A percentile compares a stretch with the other conserved stretches of the same genome.
Evolutionary conservation across 2,113 vertebrate genomes (phyloP).

Genomic region (Gorsachius goisagi): DNA sequence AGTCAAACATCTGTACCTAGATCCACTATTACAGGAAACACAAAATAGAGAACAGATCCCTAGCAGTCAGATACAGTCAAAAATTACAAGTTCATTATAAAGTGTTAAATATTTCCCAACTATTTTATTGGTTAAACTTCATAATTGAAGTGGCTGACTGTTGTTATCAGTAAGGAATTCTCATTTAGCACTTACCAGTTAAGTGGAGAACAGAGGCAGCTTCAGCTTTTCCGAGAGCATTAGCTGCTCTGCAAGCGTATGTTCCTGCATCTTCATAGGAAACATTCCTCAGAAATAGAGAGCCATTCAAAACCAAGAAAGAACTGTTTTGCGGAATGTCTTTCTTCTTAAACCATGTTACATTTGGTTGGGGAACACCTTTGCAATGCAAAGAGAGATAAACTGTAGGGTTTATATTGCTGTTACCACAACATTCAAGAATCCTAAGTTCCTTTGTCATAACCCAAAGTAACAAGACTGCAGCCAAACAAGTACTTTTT

Average conservation of each 20-base stretch:
- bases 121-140: background rate
- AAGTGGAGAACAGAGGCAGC: slow-evolving; percentile 74
- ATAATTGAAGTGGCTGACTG: background rate
- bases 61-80: background rate
- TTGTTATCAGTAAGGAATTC: background rate
- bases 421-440: background rate
- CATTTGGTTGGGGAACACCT: slow-evolving; percentile 82
- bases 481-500: background rate
- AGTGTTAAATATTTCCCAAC: background rate
- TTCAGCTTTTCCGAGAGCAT: slow-evolving; percentile 76
- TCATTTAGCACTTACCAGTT: slow-evolving; percentile 66
- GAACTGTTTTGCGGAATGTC: slow-evolving; percentile 35
- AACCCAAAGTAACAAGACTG: background rate
- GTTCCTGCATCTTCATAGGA: slow-evolving; percentile 75
- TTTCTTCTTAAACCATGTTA: slow-evolving; percentile 80
- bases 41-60: background rate
- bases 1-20: background rate
- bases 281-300: slow-evolving; percentile 81
- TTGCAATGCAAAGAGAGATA: background rate
- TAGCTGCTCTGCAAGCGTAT: slow-evolving; percentile 83
- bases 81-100: background rate
- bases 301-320: slow-evolving; percentile 73
- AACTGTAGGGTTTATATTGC: background rate
- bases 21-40: background rate
- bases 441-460: background rate